Conservation (phyloP, 2,797 vertebrate species). For the Sebastes cheni region DNA sequence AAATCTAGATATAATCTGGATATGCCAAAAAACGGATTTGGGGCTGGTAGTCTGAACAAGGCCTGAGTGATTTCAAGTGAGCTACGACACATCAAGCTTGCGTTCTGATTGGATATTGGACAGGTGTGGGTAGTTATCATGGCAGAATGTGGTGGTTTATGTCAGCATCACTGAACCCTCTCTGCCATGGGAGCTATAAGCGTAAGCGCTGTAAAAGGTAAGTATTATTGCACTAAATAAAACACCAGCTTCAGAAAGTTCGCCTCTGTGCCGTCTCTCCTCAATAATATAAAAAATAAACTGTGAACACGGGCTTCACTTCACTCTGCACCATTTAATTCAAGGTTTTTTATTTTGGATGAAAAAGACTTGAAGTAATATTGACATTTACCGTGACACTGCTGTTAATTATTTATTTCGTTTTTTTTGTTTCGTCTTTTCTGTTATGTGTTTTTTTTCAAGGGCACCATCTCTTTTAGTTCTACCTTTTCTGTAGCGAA, state of each 20-base stretch:
- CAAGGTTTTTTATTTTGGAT: background rate
- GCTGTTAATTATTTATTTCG: too few species aligned
- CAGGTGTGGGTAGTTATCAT: background rate
- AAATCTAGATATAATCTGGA: too few species aligned
- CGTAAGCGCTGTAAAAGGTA: background rate
- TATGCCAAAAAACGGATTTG: too few species aligned
- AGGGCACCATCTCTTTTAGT: conserved; percentile 1
- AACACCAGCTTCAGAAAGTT: background rate
- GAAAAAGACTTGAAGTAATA: background rate
- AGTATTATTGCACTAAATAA: background rate
- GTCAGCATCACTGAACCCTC: background rate
- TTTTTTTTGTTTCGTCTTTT: too few species aligned
- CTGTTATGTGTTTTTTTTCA: conserved; percentile 15
- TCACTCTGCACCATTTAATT: background rate
- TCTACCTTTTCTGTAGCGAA: background rate
- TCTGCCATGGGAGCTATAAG: background rate
- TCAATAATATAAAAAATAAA: background rate
- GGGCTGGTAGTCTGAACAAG: too few species aligned
- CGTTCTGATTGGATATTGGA: background rate
- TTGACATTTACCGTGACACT: too few species aligned
- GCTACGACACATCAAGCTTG: background rate
- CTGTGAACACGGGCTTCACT: too few species aligned
- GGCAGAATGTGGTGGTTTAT: background rate
- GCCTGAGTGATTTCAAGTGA: background rate
- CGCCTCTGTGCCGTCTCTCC: background rate